Evolutionary conservation across 2,888 invertebrate species (phyloP), one percentile per base, ranked within the genome.

Genomic region (Stegophylla sp.): DNA sequence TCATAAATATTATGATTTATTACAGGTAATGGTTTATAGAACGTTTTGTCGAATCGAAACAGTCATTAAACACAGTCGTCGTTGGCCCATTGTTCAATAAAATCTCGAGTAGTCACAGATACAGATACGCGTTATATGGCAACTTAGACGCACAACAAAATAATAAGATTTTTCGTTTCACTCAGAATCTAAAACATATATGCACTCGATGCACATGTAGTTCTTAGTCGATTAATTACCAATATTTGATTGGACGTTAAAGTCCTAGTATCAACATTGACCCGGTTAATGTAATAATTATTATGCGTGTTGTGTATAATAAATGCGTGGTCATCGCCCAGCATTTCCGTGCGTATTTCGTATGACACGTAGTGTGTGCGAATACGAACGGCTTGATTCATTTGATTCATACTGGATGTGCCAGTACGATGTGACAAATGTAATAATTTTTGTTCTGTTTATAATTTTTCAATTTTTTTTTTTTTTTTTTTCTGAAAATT

Each of bases 171-270:
- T n/a, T n/a, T n/a, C n/a, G n/a, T n/a, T n/a, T n/a, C n/a, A n/a
- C n/a, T n/a, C n/a, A n/a, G n/a, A n/a, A n/a, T n/a, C n/a, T n/a
- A n/a, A n/a, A n/a, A n/a, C n/a, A n/a, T 23, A 3, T 56, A 56
- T 23, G 23, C 20, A 56, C 1, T 56, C 20, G 23, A 12, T 9
- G 56, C 20, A 3, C 5, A 26, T 20, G n/a, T n/a, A 34, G 51
- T 13, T 53, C 20, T 4, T 53, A 3, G 51, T 51, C 34, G 69
- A 51, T 51, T 69, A 69, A 69, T 51, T 13, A 69, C 69, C n/a
- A 69, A 69, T 69, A n/a, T 51, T 28, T 20, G 12, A 48, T 66
- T 45, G 41, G 17, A 45, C 26, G 45, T 45, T 23, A 10, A 12
- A 56, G 20, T 56, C 20, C 56, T 20, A 56, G 12, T 20, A 56